Conservation (phyloP, 2,888 invertebrate species). For the Pycnomerus fuliginosus region DNA sequence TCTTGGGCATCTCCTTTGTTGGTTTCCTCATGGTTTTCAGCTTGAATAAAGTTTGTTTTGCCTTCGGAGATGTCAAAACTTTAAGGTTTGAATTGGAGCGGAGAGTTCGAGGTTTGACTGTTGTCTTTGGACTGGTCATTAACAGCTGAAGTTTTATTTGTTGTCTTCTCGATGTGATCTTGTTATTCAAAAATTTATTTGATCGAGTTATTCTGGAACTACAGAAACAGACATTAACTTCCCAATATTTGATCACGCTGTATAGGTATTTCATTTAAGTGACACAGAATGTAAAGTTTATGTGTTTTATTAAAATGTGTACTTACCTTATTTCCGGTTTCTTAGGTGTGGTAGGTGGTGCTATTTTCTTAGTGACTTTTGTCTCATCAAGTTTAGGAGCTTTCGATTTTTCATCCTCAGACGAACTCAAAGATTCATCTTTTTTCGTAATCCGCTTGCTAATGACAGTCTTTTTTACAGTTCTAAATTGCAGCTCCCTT, state of each 20-base stretch:
- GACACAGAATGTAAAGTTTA: not conserved
- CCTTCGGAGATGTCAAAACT: slow-evolving; percentile 26
- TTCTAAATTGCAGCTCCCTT: slow-evolving; percentile 44
- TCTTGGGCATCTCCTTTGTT: slow-evolving; percentile 10
- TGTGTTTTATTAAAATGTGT: slow-evolving; percentile 4
- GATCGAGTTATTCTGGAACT: slow-evolving; percentile 41
- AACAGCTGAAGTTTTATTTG: slow-evolving; percentile 39
- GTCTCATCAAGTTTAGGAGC: slow-evolving; percentile 30
- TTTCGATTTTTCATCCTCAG: slow-evolving; percentile 11
- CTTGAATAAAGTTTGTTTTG: slow-evolving; percentile 28
- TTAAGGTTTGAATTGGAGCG: slow-evolving; percentile 39
- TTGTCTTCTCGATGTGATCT: slow-evolving; percentile 29
- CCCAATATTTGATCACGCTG: slow-evolving; percentile 2
- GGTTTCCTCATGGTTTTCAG: slow-evolving; percentile 17
- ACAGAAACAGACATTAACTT: slow-evolving; percentile 19
- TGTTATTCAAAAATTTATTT: slow-evolving; percentile 28
- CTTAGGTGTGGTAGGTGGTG: slow-evolving; percentile 24
- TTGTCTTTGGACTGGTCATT: slow-evolving; percentile 31
- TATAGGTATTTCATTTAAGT: not conserved
- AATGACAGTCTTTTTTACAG: slow-evolving; percentile 17
- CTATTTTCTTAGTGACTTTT: slow-evolving; percentile 27
- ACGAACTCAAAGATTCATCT: slow-evolving; percentile 1
- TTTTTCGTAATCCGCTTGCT: slow-evolving; percentile 9
- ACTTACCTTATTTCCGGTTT: slow-evolving; percentile 34
- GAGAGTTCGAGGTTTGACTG: slow-evolving; percentile 36